These are phyloP conservation scores for Catostomus latipinnis DNA, from an alignment of 2,797 vertebrate genomes.

Conservation along the genomic window DNA sequence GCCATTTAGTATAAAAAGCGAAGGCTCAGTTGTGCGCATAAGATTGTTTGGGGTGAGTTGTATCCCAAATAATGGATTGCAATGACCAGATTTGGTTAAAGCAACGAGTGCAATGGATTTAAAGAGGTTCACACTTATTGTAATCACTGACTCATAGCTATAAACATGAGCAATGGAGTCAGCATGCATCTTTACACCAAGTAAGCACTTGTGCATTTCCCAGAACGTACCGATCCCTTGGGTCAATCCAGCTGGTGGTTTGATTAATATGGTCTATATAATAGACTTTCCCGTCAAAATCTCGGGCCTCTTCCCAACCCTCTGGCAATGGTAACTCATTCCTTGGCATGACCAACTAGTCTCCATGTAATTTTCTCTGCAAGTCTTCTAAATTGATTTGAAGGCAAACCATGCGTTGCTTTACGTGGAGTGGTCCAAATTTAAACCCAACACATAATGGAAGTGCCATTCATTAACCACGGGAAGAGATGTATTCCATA, in stretches of 20 bases:
- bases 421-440: conserved; percentile 40
- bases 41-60: background rate
- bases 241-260: conserved; percentile 96
- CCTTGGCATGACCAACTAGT: conserved; percentile 90
- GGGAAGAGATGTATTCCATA: background rate
- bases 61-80: background rate
- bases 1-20: background rate
- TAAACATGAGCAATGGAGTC: conserved; percentile 6
- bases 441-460: conserved; percentile 65
- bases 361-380: conserved; percentile 77
- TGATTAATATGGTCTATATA: conserved; percentile 93
- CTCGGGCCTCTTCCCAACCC: conserved; percentile 95
- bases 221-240: conserved; percentile 88
- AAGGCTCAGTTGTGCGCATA: background rate
- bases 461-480: conserved; percentile 49
- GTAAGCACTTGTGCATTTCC: conserved; percentile 18
- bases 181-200: conserved; percentile 19
- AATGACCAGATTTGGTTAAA: background rate
- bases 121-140: background rate
- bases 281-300: conserved; percentile 95
- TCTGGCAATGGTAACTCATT: conserved; percentile 95
- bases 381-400: conserved; percentile 67
- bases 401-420: conserved; percentile 56
- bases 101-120: background rate
- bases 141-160: background rate